Evolutionary conservation across 2,797 vertebrate genomes (phyloP), one percentile per base, ranked within the genome.

Genomic region (Cuculus canorus): DNA sequence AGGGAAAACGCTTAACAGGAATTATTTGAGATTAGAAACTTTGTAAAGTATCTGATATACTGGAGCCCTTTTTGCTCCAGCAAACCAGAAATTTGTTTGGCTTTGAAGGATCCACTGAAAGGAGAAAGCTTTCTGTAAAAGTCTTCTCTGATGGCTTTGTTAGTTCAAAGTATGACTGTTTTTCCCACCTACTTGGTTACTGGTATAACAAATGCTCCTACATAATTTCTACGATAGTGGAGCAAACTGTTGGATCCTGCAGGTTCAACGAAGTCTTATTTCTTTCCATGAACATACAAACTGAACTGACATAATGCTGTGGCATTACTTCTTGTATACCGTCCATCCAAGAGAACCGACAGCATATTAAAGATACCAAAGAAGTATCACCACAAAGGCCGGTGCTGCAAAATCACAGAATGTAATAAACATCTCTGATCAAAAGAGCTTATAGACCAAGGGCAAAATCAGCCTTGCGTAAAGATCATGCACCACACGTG

Each of bases 241-340:
- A 64, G 27, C 30, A 85, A 76, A 39, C 35, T 71, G 45, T 15
- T 68, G 63, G 63, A 56, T 68, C 24, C 63, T 76, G n/a, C n/a
- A 84, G 27, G 18, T 32, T 79, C 37, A 33, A 66, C 32, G 32
- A 68, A 59, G 33, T 61, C 71, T 45, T 69, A 43, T 8, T 61
- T 39, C 41, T 54, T 63, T 53, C 76, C 61, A 10, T 21, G 24
- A 82, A 37, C 28, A 48, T 47, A 35, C 41, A 48, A 43, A 39
- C 23, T 9, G 41, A 48, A 45, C 43, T 39, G 43, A 73, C 22
- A 5, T 6, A 76, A 18, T 0, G 2, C 39, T 43, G 68, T 0
- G 2, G 45, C 24, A 33, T 25, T 21, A 4, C 5, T 27, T 6
- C 28, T 54, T 32, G 63, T 22, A 10, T 30, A 35, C 17, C 4